These are phyloP conservation scores for Cladorhizidae sp. DNA, from an alignment of 37 sponge, comb jelly and placozoan genomes.

Conservation along the genomic window DNA sequence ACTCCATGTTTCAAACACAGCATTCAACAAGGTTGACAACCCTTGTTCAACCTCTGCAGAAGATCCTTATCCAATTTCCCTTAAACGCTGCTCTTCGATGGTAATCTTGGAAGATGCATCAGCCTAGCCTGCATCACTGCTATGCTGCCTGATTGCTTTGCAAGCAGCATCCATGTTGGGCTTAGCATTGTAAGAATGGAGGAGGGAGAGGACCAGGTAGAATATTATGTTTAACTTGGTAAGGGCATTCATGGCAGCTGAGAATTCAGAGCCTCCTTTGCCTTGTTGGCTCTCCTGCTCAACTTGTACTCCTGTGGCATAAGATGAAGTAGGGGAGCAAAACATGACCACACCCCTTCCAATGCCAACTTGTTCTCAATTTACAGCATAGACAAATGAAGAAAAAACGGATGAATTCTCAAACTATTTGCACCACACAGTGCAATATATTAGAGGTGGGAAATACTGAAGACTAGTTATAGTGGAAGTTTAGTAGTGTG, in stretches of 20 bases:
- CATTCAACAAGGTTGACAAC: conserved; percentile 20
- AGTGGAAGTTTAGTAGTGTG: no score
- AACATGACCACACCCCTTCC: no score
- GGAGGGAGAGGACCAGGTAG: background rate
- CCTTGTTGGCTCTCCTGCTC: background rate
- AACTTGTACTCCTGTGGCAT: background rate
- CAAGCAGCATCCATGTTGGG: background rate
- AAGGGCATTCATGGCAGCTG: conserved; percentile 28
- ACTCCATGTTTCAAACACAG: conserved; percentile 14
- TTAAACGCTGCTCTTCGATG: background rate
- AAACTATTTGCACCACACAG: no score
- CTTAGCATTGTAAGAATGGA: background rate
- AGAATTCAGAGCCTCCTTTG: background rate
- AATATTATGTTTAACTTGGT: conserved; percentile 27
- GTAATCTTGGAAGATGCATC: no score
- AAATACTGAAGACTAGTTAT: no score
- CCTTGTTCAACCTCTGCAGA: background rate
- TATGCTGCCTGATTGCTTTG: background rate
- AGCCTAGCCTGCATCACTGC: no score
- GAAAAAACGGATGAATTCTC: no score
- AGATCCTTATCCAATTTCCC: background rate
- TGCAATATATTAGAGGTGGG: no score
- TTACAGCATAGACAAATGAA: no score
- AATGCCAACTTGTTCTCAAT: no score
- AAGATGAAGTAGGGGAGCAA: no score